These are phyloP conservation scores for Phorcus lineatus DNA, from an alignment of 2,888 invertebrate genomes.

Conservation along the genomic window DNA sequence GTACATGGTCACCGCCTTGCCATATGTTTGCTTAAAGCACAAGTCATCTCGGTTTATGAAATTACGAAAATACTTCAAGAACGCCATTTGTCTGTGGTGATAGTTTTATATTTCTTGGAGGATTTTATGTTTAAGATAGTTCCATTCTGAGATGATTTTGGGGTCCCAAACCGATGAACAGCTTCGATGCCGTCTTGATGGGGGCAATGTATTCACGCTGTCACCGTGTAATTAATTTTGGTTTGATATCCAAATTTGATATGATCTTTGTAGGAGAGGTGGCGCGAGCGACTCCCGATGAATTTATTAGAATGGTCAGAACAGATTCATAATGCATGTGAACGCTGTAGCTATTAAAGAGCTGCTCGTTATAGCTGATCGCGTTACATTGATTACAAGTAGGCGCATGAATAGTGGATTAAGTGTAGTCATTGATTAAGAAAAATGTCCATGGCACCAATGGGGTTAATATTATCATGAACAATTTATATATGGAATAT, in stretches of 20 bases:
- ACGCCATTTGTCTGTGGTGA: constrained; percentile 5
- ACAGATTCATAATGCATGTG: not conserved
- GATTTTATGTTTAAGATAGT: not conserved
- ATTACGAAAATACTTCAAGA: not conserved
- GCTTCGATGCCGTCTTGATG: not conserved
- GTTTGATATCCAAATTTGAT: constrained; percentile 5
- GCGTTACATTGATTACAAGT: too few relatives aligned
- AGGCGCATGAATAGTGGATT: too few relatives aligned
- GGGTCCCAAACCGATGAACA: not conserved
- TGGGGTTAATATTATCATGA: too few relatives aligned
- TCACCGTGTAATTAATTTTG: not conserved
- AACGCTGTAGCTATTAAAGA: not conserved
- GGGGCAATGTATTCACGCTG: not conserved
- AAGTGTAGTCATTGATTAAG: too few relatives aligned
- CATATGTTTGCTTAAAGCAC: not conserved
- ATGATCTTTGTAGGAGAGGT: not conserved
- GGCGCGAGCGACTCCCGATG: not conserved
- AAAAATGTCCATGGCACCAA: too few relatives aligned
- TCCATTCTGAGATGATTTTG: not conserved
- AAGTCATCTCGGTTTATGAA: constrained; percentile 5
- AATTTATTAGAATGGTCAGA: not conserved
- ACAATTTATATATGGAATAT: too few relatives aligned
- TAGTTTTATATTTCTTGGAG: not conserved
- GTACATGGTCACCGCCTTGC: not conserved
- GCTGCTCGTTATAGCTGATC: not conserved